Evolutionary conservation across 2,888 invertebrate species (phyloP), one percentile per base, ranked within the genome.

Genomic region (Cantharis rustica): DNA sequence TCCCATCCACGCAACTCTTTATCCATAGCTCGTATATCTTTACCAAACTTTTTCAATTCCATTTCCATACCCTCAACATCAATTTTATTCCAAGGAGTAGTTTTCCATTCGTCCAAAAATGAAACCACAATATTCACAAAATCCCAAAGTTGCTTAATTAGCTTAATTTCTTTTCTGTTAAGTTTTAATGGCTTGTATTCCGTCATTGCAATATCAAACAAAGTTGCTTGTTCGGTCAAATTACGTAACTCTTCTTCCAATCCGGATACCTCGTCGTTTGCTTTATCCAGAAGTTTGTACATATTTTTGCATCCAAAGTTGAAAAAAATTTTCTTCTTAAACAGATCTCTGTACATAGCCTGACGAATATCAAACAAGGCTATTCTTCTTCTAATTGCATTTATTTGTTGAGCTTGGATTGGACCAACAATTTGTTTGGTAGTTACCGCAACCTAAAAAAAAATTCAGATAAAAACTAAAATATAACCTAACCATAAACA

Each of bases 41-140:
- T 96, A 0, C 94, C 93, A 85, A 97, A 95, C 83, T 95, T 94
- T 87, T 98, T 98, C 88, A 97, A 96, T 85, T 98, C 97, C 87
- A 95, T 93, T 85, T 98, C 98, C 96, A 98, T 97, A 72, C 93
- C 93, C 84, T 98, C 98, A 1, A 97, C 95, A 84, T 98, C 97
- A 77, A 98, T 96, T 85, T 95, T 95, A 85, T 95, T 95, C 98
- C 98, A 98, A 0, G 94, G 93, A 0, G 97, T 98, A 76, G 92
- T 95, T 88, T 97, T 97, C 98, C 98, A 98, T 86, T 95, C 95
- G 71, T 95, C 93, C 75, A 98, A 93, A 75, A 94, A 95, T 1
- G 95, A 94, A 84, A 92, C 91, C 17, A 97, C 95, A 47, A 97
- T 92, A 80, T 91, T 90, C 63, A 95, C 93, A 86, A 96, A 97